Evolutionary conservation across 2,888 invertebrate species (phyloP).

Genomic region (Macropis europaea): DNA sequence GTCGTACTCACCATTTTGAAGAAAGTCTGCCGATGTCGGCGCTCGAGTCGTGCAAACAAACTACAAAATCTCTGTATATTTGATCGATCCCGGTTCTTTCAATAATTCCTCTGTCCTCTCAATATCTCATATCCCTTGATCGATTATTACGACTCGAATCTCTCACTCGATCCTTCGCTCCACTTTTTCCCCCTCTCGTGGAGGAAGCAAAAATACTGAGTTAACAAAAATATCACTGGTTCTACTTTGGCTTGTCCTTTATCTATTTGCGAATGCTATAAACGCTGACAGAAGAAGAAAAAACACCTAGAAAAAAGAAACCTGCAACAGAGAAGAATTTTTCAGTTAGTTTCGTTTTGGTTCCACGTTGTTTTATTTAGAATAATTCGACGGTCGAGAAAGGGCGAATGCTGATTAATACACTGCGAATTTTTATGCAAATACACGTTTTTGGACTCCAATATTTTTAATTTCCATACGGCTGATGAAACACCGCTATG

Average conservation of each 20-base stretch:
- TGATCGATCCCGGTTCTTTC: neutral
- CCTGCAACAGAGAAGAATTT: constrained; percentile 5
- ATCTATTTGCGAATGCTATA: constrained; percentile 18
- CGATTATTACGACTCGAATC: neutral
- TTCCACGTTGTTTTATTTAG: too few relatives aligned
- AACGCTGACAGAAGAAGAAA: constrained; percentile 6
- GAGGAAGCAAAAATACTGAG: constrained; percentile 46
- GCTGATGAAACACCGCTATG: too few relatives aligned
- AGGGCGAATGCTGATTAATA: neutral
- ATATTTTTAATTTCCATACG: too few relatives aligned
- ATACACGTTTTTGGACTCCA: too few relatives aligned
- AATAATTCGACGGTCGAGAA: neutral
- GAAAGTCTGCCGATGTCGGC: constrained; percentile 70
- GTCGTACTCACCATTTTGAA: constrained; percentile 71
- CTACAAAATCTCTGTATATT: neutral
- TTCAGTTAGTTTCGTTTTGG: neutral
- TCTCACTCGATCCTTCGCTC: constrained; percentile 1
- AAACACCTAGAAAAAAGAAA: constrained; percentile 28
- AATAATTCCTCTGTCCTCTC: neutral
- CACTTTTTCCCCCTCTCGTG: constrained; percentile 2
- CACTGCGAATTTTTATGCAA: too few relatives aligned
- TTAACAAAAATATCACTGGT: constrained; percentile 66
- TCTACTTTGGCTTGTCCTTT: constrained; percentile 67
- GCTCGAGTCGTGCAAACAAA: constrained; percentile 45
- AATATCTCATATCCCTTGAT: neutral